These are phyloP conservation scores for Falco punctatus DNA, from an alignment of 2,113 vertebrate genomes.

Conservation along the genomic window DNA sequence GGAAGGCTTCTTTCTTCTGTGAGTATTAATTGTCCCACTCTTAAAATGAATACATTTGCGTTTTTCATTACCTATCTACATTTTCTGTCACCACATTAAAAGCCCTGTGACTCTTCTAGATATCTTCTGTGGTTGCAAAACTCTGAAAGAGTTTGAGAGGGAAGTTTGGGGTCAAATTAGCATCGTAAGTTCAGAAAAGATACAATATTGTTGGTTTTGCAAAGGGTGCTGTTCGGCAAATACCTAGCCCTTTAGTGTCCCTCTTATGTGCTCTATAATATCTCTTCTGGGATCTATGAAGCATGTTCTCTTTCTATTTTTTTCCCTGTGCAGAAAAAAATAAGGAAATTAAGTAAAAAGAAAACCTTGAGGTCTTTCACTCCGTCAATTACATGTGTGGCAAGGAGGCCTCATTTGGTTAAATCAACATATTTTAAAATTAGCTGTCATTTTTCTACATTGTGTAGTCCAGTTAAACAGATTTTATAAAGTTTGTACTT, in stretches of 20 bases:
- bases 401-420: slow-evolving; percentile 4
- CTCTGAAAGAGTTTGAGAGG: background rate
- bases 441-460: background rate
- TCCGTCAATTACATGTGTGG: slow-evolving; percentile 34
- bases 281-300: background rate
- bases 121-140: background rate
- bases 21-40: slow-evolving; percentile 20
- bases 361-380: slow-evolving; percentile 35
- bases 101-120: background rate
- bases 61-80: slow-evolving; percentile 8
- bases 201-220: slow-evolving; percentile 34
- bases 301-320: background rate
- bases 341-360: slow-evolving; percentile 43
- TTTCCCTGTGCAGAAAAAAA: background rate
- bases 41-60: slow-evolving; percentile 26
- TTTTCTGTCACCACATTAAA: background rate
- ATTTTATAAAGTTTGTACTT: background rate
- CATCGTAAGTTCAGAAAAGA: background rate
- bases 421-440: slow-evolving; percentile 41
- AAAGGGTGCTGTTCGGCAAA: background rate
- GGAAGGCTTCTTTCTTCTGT: background rate
- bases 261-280: background rate
- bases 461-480: background rate
- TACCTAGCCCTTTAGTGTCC: background rate
- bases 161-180: background rate